phyloP scores from a whole-genome alignment of 1,140 invertebrate species.

The Xylocopa sonorina region DNA sequence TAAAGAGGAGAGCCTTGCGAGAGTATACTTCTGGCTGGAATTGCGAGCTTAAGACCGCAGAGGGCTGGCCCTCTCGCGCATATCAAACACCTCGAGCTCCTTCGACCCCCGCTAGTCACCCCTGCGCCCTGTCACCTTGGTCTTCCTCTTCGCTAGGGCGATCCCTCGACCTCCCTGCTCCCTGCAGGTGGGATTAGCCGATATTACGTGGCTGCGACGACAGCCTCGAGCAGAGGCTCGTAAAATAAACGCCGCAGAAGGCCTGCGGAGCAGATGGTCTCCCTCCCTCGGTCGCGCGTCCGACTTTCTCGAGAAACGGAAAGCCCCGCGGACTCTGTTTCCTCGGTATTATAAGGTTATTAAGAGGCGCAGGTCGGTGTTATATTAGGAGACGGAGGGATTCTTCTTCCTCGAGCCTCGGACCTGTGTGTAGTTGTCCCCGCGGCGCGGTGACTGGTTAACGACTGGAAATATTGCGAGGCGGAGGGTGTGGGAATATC shows the following conservation, averaged over 20 bases:
- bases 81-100: constrained; percentile 67
- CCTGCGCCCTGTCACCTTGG: constrained; percentile 20
- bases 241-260: constrained; percentile 64
- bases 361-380: constrained; percentile 38
- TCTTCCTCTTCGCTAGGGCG: neutral
- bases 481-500: constrained; percentile 30
- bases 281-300: constrained; percentile 8
- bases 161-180: constrained; percentile 33
- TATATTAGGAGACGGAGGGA: constrained; percentile 20
- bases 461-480: constrained; percentile 44
- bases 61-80: constrained; percentile 56
- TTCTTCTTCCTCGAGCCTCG: constrained; percentile 5
- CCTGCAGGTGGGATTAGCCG: constrained; percentile 64
- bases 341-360: constrained; percentile 57
- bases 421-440: constrained; percentile 34
- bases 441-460: constrained; percentile 22
- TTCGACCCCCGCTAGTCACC: neutral
- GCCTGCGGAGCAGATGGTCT: constrained; percentile 40
- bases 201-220: constrained; percentile 70
- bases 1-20: constrained; percentile 66
- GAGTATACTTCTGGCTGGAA: constrained; percentile 64
- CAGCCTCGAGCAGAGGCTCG: constrained; percentile 62
- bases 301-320: constrained; percentile 22
- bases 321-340: constrained; percentile 31
- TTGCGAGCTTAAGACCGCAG: constrained; percentile 66